phyloP scores from a whole-genome alignment of 1,140 invertebrate species.

The Drosophila baimaii region DNA sequence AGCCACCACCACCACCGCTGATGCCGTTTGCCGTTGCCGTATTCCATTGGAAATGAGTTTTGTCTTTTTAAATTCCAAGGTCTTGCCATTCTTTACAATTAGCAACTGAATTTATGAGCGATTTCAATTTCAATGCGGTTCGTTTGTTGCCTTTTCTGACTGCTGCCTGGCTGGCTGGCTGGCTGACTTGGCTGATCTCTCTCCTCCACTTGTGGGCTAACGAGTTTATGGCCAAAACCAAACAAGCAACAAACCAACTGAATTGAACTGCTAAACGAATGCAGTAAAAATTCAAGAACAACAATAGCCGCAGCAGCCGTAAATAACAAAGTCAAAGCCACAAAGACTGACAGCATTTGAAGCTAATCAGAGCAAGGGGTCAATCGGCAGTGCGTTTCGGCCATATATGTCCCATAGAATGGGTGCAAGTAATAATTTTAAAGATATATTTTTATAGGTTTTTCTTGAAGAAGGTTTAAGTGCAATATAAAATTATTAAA shows the following conservation, averaged over 20 bases:
- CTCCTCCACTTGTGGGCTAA: constrained; percentile 48
- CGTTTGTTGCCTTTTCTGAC: constrained; percentile 46
- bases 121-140: constrained; percentile 73
- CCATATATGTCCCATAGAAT: background rate
- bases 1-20: constrained; percentile 49
- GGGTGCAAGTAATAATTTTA: too few relatives aligned
- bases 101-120: constrained; percentile 81
- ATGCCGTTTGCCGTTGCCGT: too few relatives aligned
- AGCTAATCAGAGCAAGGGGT: constrained; percentile 34
- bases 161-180: constrained; percentile 21
- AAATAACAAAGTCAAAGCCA: constrained; percentile 53
- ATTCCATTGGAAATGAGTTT: constrained; percentile 51
- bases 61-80: constrained; percentile 67
- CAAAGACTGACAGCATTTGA: constrained; percentile 43
- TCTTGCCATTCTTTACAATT: constrained; percentile 80
- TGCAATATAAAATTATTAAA: too few relatives aligned
- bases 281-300: constrained; percentile 31
- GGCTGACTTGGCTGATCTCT: constrained; percentile 26
- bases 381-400: background rate
- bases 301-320: constrained; percentile 21
- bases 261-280: constrained; percentile 19
- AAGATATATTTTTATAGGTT: too few relatives aligned
- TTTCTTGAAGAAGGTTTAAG: too few relatives aligned
- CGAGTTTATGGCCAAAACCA: constrained; percentile 53
- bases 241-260: too few relatives aligned